These are phyloP conservation scores for Onychostruthus taczanowskii DNA, from an alignment of 2,113 vertebrate species.

Conservation along the genomic window DNA sequence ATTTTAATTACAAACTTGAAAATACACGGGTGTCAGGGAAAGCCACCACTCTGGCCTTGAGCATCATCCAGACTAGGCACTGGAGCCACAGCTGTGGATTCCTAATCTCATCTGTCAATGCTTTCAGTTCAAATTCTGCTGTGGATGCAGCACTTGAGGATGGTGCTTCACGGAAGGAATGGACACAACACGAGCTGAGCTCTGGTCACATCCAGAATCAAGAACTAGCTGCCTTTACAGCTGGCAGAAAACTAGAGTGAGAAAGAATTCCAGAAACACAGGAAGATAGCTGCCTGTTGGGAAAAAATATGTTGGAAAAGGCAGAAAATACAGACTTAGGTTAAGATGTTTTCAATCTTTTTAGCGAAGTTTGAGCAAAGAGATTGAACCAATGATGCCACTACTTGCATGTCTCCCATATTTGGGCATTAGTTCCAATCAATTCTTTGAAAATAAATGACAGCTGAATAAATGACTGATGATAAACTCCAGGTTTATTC, in stretches of 20 bases:
- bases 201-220: neutral
- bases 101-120: neutral
- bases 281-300: neutral
- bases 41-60: neutral
- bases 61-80: neutral
- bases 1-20: neutral
- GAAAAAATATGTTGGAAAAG: neutral
- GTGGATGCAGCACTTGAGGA: neutral
- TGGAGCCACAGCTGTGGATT: neutral
- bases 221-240: neutral
- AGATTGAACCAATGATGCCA: neutral
- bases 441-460: slow-evolving; percentile 1
- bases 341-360: neutral
- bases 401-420: neutral
- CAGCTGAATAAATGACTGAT: neutral
- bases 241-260: neutral
- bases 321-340: neutral
- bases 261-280: neutral
- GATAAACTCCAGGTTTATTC: neutral
- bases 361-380: neutral
- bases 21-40: neutral
- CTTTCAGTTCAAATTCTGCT: neutral
- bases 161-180: neutral
- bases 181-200: neutral
- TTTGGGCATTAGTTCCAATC: neutral